Base-by-base conservation (phyloP, 2,113 vertebrate species). In the Mobula hypostoma region DNA sequence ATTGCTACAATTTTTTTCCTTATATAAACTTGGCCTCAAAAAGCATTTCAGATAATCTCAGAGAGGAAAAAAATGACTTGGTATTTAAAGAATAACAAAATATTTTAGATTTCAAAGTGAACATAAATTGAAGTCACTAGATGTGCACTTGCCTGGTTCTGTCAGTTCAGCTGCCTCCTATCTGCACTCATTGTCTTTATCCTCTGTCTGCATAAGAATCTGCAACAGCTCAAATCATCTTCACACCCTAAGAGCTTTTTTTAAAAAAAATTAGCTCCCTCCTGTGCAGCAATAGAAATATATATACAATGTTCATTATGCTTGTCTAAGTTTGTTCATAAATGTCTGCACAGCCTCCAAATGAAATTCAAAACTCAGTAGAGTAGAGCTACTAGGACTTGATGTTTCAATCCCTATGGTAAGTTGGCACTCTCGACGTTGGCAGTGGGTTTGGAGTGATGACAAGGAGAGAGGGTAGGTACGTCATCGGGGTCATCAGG, bases 11-110 rank as follows among this genome's bases (percentile, higher is more conserved):
- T 5, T 27, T 29, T 29, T 14, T 12, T 61, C 56, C 58, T 56
- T 11, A 48, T 58, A 87, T 12, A 87, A 61, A 29, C 56, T 61
- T 87, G 56, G 83, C 24, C 14, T 91, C 27, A 36, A 70, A 77
- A 91, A 91, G 29, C 29, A 87, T 68, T 91, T 91, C n/a, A 36
- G 15, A n/a, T 68, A 91, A 68, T 68, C n/a, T 91, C 58, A 68
- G 61, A 88, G 48, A 48, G 48, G 1, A 48, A 48, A 32, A 66
- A 88, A 17, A 5, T 63, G 63, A 91, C 63, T 91, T 68, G 63
- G 17, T 66, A 66, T 58, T 27, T 56, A 58, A 74, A 12, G 70
- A 24, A 29, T 77, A 77, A 77, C 24, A 77, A 87, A 61, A 27
- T 12, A 87, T 11, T 87, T 61, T 11, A 48, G 83, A 87, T 87